These are phyloP conservation scores for Lepidocyrtoides sp. DNA, from an alignment of 2,888 invertebrate genomes.

Conservation along the genomic window DNA sequence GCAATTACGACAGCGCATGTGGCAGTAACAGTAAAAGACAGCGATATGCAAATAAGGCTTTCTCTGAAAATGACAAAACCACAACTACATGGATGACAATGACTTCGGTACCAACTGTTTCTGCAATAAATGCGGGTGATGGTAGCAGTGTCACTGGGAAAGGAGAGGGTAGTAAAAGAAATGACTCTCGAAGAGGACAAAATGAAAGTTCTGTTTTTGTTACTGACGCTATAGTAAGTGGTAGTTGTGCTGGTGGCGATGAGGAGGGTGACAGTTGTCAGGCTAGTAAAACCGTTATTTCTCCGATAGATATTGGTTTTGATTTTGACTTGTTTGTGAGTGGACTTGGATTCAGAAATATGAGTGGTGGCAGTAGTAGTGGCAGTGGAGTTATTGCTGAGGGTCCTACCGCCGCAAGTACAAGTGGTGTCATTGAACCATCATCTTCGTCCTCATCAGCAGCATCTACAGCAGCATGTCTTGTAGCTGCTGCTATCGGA, in stretches of 20 bases:
- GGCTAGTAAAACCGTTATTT: constrained; percentile 68
- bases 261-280: constrained; percentile 70
- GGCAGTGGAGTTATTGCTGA: neutral
- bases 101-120: constrained; percentile 60
- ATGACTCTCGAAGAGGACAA: constrained; percentile 17
- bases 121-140: constrained; percentile 45
- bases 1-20: constrained; percentile 4
- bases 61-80: constrained; percentile 55
- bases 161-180: constrained; percentile 63
- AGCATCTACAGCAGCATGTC: constrained; percentile 63
- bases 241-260: neutral
- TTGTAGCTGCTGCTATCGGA: constrained; percentile 59
- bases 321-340: constrained; percentile 80
- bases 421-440: constrained; percentile 22
- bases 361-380: constrained; percentile 52
- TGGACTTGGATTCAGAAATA: constrained; percentile 75
- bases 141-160: constrained; percentile 43
- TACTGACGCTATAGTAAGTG: neutral
- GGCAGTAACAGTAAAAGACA: constrained; percentile 12
- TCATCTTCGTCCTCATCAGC: constrained; percentile 21
- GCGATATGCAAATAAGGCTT: constrained; percentile 62
- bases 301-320: constrained; percentile 78
- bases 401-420: neutral
- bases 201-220: constrained; percentile 45
- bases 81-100: constrained; percentile 70